These are phyloP conservation scores for Centrocercus urophasianus DNA, from an alignment of 2,113 vertebrate species.

Conservation along the genomic window DNA sequence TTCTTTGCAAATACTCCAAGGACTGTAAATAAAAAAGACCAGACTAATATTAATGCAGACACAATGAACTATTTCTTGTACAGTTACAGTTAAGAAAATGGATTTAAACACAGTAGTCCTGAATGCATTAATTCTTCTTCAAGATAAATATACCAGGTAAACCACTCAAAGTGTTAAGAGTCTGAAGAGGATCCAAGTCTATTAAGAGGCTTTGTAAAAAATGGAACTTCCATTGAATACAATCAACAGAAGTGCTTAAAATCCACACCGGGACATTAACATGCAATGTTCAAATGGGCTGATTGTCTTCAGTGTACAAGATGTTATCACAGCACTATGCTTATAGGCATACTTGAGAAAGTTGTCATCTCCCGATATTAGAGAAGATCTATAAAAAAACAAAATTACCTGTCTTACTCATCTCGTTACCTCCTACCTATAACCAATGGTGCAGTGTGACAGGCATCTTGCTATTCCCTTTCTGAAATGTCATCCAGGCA, in stretches of 20 bases:
- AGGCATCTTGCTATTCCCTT: not conserved
- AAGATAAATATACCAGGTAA: not conserved
- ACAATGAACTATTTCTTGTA: not conserved
- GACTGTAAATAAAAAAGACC: conserved; percentile 43
- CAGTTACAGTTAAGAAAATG: not conserved
- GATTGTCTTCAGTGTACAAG: not conserved
- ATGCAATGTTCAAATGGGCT: not conserved
- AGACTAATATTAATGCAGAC: not conserved
- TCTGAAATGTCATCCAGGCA: not conserved
- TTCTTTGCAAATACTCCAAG: conserved; percentile 73
- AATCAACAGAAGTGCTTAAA: not conserved
- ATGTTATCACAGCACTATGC: not conserved
- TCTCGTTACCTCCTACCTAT: not conserved
- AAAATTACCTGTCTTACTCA: not conserved
- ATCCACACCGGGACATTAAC: not conserved
- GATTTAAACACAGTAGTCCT: not conserved
- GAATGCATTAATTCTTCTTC: not conserved
- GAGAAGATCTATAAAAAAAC: not conserved
- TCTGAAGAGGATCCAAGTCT: not conserved
- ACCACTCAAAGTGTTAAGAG: not conserved
- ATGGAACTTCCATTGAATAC: not conserved
- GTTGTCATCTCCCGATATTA: not conserved
- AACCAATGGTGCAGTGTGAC: not conserved
- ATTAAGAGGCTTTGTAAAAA: not conserved
- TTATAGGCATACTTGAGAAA: not conserved